These are phyloP conservation scores for Pollimyrus isidori DNA, from an alignment of 2,113 vertebrate species.

Conservation along the genomic window DNA sequence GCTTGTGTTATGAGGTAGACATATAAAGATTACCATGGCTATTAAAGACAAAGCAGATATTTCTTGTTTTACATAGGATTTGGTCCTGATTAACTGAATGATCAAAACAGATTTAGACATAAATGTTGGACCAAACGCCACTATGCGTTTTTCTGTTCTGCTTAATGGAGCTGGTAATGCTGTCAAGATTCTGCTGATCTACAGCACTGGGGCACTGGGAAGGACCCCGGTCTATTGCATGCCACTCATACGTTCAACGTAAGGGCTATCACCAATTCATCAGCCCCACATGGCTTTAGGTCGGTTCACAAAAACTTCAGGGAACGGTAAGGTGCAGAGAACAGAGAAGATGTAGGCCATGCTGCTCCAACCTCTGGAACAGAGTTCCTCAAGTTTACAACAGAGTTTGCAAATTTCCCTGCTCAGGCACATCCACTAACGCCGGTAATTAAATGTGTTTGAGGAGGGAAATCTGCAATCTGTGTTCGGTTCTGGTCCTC, in stretches of 20 bases:
- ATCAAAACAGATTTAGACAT: constrained; percentile 13
- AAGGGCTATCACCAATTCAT: not conserved
- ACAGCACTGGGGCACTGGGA: not conserved
- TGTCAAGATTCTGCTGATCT: not conserved
- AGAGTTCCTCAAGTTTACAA: not conserved
- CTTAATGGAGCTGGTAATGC: not conserved
- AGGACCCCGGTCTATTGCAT: not conserved
- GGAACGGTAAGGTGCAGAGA: not conserved
- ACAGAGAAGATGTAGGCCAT: not conserved
- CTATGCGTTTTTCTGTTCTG: not conserved
- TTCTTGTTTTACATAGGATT: constrained; percentile 19
- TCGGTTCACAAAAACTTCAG: not conserved
- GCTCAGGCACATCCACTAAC: not conserved
- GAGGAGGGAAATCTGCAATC: not conserved
- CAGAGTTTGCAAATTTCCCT: not conserved
- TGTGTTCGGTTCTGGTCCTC: not conserved
- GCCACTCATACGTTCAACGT: not conserved
- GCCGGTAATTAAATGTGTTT: not conserved
- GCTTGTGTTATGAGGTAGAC: constrained; percentile 34
- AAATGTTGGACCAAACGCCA: not conserved
- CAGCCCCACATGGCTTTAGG: not conserved
- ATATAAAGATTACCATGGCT: constrained; percentile 31
- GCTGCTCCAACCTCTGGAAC: not conserved
- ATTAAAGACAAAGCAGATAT: constrained; percentile 25
- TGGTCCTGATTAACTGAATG: constrained; percentile 18